phyloP scores from a whole-genome alignment of 2,797 vertebrate species.

The Limnodromus scolopaceus region DNA sequence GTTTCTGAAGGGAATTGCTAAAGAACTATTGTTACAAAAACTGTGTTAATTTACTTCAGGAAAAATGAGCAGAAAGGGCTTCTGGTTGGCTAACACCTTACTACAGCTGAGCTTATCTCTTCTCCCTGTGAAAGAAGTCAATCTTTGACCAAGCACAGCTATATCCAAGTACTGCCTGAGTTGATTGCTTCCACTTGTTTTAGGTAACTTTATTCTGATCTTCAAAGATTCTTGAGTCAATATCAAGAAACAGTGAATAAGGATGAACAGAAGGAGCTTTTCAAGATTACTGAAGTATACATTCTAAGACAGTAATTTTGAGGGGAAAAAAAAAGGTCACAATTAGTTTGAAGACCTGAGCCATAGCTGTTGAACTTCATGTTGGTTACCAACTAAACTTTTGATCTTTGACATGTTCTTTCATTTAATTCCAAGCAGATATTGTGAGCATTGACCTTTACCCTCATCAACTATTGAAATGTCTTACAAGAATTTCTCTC shows the following conservation, averaged over 20 bases:
- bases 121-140: background rate
- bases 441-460: constrained; percentile 19
- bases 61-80: background rate
- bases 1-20: background rate
- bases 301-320: background rate
- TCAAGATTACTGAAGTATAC: background rate
- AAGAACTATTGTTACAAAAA: background rate
- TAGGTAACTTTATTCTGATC: background rate
- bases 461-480: constrained; percentile 31
- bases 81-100: background rate
- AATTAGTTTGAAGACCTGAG: background rate
- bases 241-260: background rate
- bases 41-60: background rate
- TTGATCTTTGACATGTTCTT: background rate
- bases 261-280: background rate
- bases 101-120: background rate
- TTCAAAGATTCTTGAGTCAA: background rate
- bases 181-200: background rate
- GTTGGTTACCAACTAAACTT: background rate
- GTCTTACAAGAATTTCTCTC: background rate
- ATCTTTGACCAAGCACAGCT: background rate
- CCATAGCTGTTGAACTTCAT: background rate
- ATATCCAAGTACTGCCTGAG: background rate
- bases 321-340: accelerated
- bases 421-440: constrained; percentile 11